Evolutionary conservation across 2,797 vertebrate genomes (phyloP), one percentile per base, ranked within the genome.

Genomic region (Onychomys leucogaster): DNA sequence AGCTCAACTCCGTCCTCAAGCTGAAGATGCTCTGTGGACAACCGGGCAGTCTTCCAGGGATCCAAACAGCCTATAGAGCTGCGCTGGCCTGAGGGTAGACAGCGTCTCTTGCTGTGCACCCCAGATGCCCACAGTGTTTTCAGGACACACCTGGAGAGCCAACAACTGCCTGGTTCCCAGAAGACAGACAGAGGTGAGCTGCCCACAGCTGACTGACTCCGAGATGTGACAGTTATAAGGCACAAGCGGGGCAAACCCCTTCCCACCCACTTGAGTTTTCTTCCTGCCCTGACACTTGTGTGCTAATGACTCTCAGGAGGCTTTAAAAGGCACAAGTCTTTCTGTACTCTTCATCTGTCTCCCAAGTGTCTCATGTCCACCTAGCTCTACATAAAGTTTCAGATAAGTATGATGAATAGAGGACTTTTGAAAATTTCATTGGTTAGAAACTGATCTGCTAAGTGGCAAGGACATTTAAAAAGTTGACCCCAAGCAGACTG

Each of bases 211-310:
- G 14, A 27, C 0, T 7, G 49, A 12, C 32, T 52, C 84, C 69
- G 63, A 78, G 81, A 57, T 23, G 43, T 1, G 76, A 67, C 25
- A 25, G 46, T 43, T 87, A 83, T 90, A 90, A 90, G 87, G 81
- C 82, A 49, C 43, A 90, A 86, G 37, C 4, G 14, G 34, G 34
- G 80, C 43, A 43, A 78, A 80, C 27, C 65, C 75, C 10, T 59
- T 3, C 11, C 27, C 63, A 1, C 5, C 14, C 43, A 32, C 27
- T 19, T 9, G 21, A 10, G 19, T 13, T 17, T 87, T 73, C 88
- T 59, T 1, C 10, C 1, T 2, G 87, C 5, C 6, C 57, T 5
- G 23, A 9, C 2, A 0, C 17, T 25, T 21, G 5, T 3, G 9
- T 4, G 21, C 4, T 23, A 25, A 5, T 5, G 7, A 25, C 41